Evolutionary conservation across 2,797 vertebrate genomes (phyloP), one percentile per base, ranked within the genome.

Genomic region (Myripristis jacobus): DNA sequence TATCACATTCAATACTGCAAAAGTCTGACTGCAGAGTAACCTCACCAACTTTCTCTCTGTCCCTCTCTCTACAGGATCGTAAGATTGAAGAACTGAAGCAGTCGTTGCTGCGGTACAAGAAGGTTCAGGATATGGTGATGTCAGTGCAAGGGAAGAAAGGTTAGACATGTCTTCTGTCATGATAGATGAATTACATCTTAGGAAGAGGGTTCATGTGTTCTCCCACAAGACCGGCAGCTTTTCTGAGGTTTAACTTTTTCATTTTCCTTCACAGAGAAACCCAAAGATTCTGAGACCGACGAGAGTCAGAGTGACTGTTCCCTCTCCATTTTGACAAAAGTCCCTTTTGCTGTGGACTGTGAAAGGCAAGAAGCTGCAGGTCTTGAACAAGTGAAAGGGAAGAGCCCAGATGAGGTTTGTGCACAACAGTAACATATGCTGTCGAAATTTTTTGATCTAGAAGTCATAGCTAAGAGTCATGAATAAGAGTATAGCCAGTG

Each of bases 41-140:
- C 34, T 34, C 11, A 53, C 36, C 29, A 27, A 31, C 8, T 6
- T 7, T 31, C 15, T 1, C 21, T n/a, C 34, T 62, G 10, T 55
- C 9, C 67, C 74, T 36, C 73, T 41, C 61, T 79, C 70, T 69
- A 15, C 72, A 99, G 98, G 98, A 99, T 89, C 94, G 92, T 56
- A 99, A 98, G 92, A 98, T 99, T 83, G 98, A 99, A 78, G 98
- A 99, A 63, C 94, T 99, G 52, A 94, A 96, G 4, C 96, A 97
- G 24, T 97, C 96, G 24, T 92, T 98, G 59, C 92, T 93, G 71
- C 94, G 95, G 34, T 98, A 98, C 84, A 98, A 97, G 92, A 98
- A 97, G 81, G 96, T 97, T 69, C 98, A 99, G 80, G 96, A 98
- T 60, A 96, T 96, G 90, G 96, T 96, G 79, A 94, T 95, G 84